Conservation (phyloP, 37 sponge, comb jelly and placozoan genomes). For the Petrosia ficiformis region DNA sequence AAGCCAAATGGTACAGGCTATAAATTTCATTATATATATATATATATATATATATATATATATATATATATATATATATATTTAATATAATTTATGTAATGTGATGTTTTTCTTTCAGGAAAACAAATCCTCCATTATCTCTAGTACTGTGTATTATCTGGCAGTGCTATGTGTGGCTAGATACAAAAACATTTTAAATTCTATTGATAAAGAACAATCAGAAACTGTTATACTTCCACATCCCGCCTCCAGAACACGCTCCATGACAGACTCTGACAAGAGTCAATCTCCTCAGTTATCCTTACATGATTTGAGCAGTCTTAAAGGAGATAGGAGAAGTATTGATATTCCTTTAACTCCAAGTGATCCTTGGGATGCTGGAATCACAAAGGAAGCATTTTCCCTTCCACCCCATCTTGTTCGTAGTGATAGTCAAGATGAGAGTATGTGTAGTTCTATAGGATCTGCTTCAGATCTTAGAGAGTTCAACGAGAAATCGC, state of each 20-base stretch:
- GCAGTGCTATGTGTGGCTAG: slow-evolving; percentile 48
- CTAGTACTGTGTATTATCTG: slow-evolving; percentile 49
- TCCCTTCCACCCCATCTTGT: not conserved
- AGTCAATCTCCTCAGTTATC: not conserved
- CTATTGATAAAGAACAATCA: slow-evolving; percentile 3
- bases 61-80: too few species aligned
- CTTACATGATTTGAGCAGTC: not conserved
- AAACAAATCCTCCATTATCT: too few species aligned
- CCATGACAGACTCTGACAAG: not conserved
- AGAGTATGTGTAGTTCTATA: not conserved
- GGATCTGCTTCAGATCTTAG: slow-evolving; percentile 7
- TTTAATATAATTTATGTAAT: too few species aligned
- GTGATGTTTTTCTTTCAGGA: too few species aligned
- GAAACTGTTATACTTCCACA: not conserved
- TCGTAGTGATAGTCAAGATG: not conserved
- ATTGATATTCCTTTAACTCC: too few species aligned
- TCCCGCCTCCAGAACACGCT: not conserved
- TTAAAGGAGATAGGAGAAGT: not conserved
- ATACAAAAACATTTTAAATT: slow-evolving; percentile 43
- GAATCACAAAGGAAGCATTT: too few species aligned
- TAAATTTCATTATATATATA: too few species aligned
- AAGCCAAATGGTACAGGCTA: too few species aligned
- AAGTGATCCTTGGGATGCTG: too few species aligned
- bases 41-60: too few species aligned
- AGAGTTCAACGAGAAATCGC: not conserved